A percentile compares a stretch with the other conserved stretches of the same genome.
Conservation (phyloP, 2,888 invertebrate species). For the Saturnia japonica region DNA sequence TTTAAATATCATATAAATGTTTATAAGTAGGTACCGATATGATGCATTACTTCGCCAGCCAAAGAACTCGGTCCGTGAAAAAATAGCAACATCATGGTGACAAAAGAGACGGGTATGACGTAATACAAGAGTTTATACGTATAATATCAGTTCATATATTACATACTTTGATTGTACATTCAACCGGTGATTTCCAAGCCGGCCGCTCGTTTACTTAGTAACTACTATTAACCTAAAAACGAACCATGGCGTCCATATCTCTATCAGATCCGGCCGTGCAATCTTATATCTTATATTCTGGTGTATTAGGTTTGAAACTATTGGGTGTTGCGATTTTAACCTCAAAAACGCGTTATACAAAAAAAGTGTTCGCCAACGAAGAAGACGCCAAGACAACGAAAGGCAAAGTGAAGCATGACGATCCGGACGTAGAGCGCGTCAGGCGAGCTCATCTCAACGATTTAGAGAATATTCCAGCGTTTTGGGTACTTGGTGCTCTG, state of each 20-base stretch:
- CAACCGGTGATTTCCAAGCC: slow-evolving; percentile 21
- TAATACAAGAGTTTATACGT: not conserved
- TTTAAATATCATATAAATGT: not conserved
- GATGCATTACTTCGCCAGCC: not conserved
- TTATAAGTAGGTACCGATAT: not conserved
- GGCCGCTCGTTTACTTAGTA: slow-evolving; percentile 24
- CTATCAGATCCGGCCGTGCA: slow-evolving; percentile 50
- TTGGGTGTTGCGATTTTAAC: slow-evolving; percentile 50
- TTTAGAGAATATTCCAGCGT: slow-evolving; percentile 86
- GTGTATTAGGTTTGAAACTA: slow-evolving; percentile 54
- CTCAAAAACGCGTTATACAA: slow-evolving; percentile 40
- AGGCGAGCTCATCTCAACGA: slow-evolving; percentile 86
- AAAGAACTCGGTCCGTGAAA: not conserved
- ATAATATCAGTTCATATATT: not conserved
- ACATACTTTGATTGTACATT: slow-evolving; percentile 25
- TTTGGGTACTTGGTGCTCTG: slow-evolving; percentile 80
- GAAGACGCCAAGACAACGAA: slow-evolving; percentile 51
- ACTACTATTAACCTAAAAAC: slow-evolving; percentile 12
- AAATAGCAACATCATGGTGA: slow-evolving; percentile 7
- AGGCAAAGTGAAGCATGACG: slow-evolving; percentile 57
- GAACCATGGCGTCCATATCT: slow-evolving; percentile 39
- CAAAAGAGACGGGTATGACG: not conserved
- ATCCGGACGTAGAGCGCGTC: slow-evolving; percentile 64
- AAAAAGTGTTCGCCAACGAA: slow-evolving; percentile 61
- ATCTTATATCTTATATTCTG: slow-evolving; percentile 56